Evolutionary conservation across 2,797 vertebrate genomes (phyloP), one percentile per base, ranked within the genome.

Genomic region (Otus scops): DNA sequence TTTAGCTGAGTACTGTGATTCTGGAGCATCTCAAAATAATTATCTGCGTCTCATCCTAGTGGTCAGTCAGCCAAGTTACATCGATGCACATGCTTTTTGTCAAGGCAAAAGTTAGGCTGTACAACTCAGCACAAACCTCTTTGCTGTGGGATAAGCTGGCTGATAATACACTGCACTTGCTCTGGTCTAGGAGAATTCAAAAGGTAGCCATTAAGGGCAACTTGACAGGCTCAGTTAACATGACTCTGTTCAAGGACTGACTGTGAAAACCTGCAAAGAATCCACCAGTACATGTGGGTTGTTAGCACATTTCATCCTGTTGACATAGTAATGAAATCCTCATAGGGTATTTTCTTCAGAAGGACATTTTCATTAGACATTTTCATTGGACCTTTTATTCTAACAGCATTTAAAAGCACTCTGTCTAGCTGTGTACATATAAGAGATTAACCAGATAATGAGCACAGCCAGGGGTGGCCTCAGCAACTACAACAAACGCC

Each of bases 51-150:
- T 53, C n/a, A 56, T 45, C 53, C 57, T 36, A 27, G 32, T 2
- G 15, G 39, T 53, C 30, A 68, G 45, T 10, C 43, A 24, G 60
- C 19, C 32, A 64, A 43, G 45, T 59, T 34, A 51, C 51, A 47
- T 5, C 0, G 2, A 28, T 5, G 8, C 0, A 1, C 27, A 15
- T 4, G 11, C 28, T 57, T 70, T 20, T 32, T 17, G 22, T 43
- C 57, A 57, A 43, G 63, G 43, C 50, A 38, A 57, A 63, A 63
- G 17, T 7, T 6, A n/a, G 36, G 41, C 23, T 3, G 2, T 34
- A 30, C 21, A 67, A 39, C 34, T 34, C 6, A 1, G 28, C 3
- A 3, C 28, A 78, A 71, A 59, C 13, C n/a, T 57, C 36, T 57
- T 16, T 57, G 64, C 51, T 78, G 45, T 23, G n/a, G 59, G 51